A percentile compares a stretch with the other conserved stretches of the same genome.
Conservation (phyloP, 2,113 vertebrate genomes). For the Corythoichthys haematopterus region DNA sequence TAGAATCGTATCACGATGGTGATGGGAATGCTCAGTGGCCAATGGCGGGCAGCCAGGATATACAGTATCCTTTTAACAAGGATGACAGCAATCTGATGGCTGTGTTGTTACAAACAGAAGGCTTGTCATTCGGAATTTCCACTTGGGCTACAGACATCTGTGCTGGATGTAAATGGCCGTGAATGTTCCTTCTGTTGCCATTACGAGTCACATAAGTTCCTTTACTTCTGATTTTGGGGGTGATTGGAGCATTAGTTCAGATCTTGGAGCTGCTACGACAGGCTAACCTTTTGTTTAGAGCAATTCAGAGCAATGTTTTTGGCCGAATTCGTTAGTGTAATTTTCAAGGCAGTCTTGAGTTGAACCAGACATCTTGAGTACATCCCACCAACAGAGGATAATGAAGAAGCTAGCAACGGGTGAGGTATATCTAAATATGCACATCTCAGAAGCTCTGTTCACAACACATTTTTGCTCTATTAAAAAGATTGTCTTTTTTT, state of each 20-base stretch:
- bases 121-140: conserved; percentile 23
- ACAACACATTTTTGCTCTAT: neutral
- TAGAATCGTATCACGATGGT: conserved; percentile 40
- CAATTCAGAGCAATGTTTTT: too few relatives aligned
- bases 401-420: neutral
- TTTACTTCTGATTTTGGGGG: neutral
- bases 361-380: too few relatives aligned
- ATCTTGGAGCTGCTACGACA: neutral
- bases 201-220: neutral
- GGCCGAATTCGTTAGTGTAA: too few relatives aligned
- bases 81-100: conserved; percentile 24
- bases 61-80: conserved; percentile 2
- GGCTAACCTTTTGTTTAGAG: too few relatives aligned
- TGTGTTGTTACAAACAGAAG: conserved; percentile 14
- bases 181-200: neutral
- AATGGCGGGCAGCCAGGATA: conserved; percentile 21
- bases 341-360: too few relatives aligned
- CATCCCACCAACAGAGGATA: too few relatives aligned
- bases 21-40: conserved; percentile 33
- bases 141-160: conserved; percentile 9
- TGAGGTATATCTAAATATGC: neutral
- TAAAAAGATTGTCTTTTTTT: neutral
- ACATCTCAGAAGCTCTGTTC: too few relatives aligned
- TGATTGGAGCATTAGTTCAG: neutral
- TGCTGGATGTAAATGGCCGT: conserved; percentile 10